phyloP scores from a whole-genome alignment of 2,888 invertebrate species.

The Endotricha flammealis region DNA sequence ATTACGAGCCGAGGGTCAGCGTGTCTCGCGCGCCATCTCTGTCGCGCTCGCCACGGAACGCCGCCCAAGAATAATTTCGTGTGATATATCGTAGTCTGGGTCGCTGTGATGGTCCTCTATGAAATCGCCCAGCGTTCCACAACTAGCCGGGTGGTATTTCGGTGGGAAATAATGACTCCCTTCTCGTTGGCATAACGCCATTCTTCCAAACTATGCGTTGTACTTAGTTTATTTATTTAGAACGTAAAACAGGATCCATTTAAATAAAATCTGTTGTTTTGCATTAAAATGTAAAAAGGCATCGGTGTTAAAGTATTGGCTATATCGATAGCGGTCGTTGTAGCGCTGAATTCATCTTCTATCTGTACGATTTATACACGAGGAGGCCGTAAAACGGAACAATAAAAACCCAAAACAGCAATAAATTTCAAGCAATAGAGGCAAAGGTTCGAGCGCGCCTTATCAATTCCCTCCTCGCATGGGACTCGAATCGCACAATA shows the following conservation, averaged over 20 bases:
- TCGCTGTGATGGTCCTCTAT: constrained; percentile 61
- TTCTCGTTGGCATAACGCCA: constrained; percentile 8
- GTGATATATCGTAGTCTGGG: constrained; percentile 70
- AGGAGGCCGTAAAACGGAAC: constrained; percentile 78
- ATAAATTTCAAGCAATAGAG: constrained; percentile 78
- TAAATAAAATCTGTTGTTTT: constrained; percentile 14
- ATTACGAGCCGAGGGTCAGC: constrained; percentile 78
- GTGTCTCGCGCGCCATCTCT: constrained; percentile 63
- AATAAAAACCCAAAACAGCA: constrained; percentile 80
- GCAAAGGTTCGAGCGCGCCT: constrained; percentile 76
- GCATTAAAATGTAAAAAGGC: constrained; percentile 42
- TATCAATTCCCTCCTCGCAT: constrained; percentile 76
- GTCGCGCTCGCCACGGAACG: constrained; percentile 58
- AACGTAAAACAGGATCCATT: not conserved
- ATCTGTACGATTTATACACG: constrained; percentile 76
- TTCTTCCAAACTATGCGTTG: constrained; percentile 11
- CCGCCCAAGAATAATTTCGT: constrained; percentile 69
- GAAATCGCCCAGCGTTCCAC: constrained; percentile 49
- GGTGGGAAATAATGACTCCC: constrained; percentile 29
- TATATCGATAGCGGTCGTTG: constrained; percentile 65
- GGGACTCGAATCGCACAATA: constrained; percentile 65
- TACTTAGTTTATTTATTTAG: constrained; percentile 1
- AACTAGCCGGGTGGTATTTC: constrained; percentile 39
- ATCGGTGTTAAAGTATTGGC: constrained; percentile 47
- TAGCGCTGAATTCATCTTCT: constrained; percentile 72